Base-by-base conservation (phyloP, 1,140 invertebrate species). In the Bombus terrestris region DNA sequence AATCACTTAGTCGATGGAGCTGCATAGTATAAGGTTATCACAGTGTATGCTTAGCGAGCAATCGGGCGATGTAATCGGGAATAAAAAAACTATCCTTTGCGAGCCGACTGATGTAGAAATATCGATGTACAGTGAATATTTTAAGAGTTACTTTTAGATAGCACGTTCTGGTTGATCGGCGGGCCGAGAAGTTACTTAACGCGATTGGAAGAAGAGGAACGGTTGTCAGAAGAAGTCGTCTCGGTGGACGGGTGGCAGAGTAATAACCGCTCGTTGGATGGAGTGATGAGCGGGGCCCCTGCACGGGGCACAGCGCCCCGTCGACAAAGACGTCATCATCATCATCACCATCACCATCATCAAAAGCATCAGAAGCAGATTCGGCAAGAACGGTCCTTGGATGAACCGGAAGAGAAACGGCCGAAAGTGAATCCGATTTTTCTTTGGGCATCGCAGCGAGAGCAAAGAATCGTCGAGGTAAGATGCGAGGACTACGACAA, bases 401-500 rank as follows among this genome's bases (percentile, higher is more conserved):
- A 90, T 1, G 87, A 92, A 32, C 68, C 81, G 41, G 92, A 94
- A 22, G 93, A 94, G 64, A 94, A 94, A 43, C 92, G 95, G 39
- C 96, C 97, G 69, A 96, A 97, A 88, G 96, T 97, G 13, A 97
- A 97, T 92, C 97, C 97, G 75, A 97, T 98, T 81, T 98, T 98
- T 93, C 95, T 98, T 80, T 98, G 97, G 97, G 97, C 97, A 66
- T 97, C 97, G 90, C 97, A 97, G 93, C 96, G 96, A 86, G 97
- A 97, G 92, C 97, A 97, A 81, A 96, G 96, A 92, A 97, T 98
- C 91, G 96, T 98, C 91, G 97, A 98, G 94, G 97, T 98, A 87
- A 96, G 97, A 92, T 98, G 97, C 95, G 97, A 98, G 94, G 97
- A 98, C 92, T 98, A 98, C 95, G 97, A 98, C 94, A 97, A 97